These are phyloP conservation scores for Orchestia grillus DNA, from an alignment of 1,140 invertebrate species.

Conservation along the genomic window DNA sequence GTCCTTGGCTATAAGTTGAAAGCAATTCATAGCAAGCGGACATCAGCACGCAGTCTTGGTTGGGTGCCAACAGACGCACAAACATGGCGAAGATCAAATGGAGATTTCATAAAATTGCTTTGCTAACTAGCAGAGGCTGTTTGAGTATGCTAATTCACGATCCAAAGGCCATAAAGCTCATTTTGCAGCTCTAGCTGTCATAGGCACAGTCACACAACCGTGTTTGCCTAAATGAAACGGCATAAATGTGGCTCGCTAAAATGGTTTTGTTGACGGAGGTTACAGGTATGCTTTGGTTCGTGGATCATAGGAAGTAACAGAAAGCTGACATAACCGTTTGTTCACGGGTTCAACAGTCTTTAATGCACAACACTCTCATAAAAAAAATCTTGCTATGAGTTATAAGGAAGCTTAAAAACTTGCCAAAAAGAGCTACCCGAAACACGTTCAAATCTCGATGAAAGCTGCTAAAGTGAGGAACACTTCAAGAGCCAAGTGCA, in stretches of 20 bases:
- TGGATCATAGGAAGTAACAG: neutral
- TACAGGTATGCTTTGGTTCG: neutral
- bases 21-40: neutral
- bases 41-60: neutral
- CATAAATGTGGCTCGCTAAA: neutral
- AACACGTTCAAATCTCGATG: neutral
- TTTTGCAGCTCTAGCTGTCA: constrained; percentile 7
- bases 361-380: too few relatives aligned
- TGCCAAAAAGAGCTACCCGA: neutral
- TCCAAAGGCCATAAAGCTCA: neutral
- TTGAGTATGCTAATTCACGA: neutral
- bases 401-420: neutral
- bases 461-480: neutral
- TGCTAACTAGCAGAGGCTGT: neutral
- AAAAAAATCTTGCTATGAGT: neutral
- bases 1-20: neutral
- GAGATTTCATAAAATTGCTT: constrained; percentile 2
- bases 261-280: neutral
- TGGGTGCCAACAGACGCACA: neutral
- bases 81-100: neutral
- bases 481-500: neutral
- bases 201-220: neutral
- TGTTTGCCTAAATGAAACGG: neutral
- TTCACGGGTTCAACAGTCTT: too few relatives aligned
- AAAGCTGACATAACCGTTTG: neutral